Percentiles rank a stretch among this genome's conserved stretches.
Conservation (phyloP, 2,797 vertebrate genomes). For the Rhinoraja longicauda region DNA sequence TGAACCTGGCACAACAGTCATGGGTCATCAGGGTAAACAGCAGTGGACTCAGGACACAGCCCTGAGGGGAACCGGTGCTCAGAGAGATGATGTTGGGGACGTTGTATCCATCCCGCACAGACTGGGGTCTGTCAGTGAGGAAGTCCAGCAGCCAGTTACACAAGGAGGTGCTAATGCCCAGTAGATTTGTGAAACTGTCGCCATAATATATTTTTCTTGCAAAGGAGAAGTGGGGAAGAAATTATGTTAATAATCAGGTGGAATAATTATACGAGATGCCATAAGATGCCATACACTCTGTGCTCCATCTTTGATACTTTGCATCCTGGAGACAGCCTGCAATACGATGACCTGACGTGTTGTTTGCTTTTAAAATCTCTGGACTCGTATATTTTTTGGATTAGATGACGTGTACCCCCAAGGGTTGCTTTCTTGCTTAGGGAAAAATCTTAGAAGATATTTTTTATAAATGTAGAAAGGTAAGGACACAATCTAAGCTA, state of each 20-base stretch:
- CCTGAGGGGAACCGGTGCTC: too few species aligned
- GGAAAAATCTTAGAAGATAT: neutral
- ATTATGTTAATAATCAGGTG: neutral
- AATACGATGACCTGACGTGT: neutral
- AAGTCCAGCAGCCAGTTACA: too few species aligned
- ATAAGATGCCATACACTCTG: neutral
- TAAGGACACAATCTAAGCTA: neutral
- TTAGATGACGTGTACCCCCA: neutral
- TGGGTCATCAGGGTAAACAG: too few species aligned
- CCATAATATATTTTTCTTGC: neutral
- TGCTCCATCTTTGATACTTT: neutral
- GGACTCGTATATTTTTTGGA: neutral
- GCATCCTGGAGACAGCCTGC: neutral
- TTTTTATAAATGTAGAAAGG: neutral
- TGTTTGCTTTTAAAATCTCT: neutral
- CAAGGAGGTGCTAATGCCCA: too few species aligned
- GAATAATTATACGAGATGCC: neutral
- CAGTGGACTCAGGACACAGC: too few species aligned
- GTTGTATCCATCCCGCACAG: too few species aligned
- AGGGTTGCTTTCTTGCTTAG: neutral
- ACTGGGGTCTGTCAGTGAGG: too few species aligned
- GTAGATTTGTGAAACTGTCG: neutral
- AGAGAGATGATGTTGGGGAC: too few species aligned
- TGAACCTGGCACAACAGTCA: too few species aligned
- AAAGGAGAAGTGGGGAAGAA: neutral